A percentile compares a stretch with the other conserved stretches of the same genome.
These are phyloP conservation scores for Leptatherina wallacei DNA, from an alignment of 2,797 vertebrate genomes.

Conservation along the genomic window DNA sequence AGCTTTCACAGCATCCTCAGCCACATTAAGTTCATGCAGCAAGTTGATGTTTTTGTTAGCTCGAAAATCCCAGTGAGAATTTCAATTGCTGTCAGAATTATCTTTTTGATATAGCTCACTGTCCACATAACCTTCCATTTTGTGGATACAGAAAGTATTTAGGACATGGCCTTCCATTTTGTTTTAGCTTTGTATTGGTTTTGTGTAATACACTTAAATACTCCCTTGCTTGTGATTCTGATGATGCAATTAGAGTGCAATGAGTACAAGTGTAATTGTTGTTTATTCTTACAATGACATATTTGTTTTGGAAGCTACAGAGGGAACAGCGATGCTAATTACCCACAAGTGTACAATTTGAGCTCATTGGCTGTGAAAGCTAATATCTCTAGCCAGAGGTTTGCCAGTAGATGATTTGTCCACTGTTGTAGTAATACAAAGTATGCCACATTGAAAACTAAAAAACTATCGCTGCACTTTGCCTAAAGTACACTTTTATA, in stretches of 20 bases:
- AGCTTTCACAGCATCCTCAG: slow-evolving; percentile 46
- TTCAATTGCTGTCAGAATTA: slow-evolving; percentile 35
- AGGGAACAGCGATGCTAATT: slow-evolving; percentile 70
- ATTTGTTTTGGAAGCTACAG: slow-evolving; percentile 76
- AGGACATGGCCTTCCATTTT: slow-evolving; percentile 10
- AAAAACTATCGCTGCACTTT: not conserved
- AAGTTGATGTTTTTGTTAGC: slow-evolving; percentile 44
- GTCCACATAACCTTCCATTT: slow-evolving; percentile 20
- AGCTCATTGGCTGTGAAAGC: slow-evolving; percentile 68
- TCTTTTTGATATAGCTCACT: slow-evolving; percentile 31
- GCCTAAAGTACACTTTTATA: slow-evolving; percentile 7
- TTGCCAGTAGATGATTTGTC: slow-evolving; percentile 60
- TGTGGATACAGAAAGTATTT: slow-evolving; percentile 7
- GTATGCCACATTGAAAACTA: slow-evolving; percentile 26
- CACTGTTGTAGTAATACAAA: slow-evolving; percentile 2
- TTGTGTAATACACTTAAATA: slow-evolving; percentile 42
- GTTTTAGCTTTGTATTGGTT: slow-evolving; percentile 18
- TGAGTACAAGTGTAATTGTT: slow-evolving; percentile 76
- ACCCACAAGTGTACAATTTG: slow-evolving; percentile 73
- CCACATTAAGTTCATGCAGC: slow-evolving; percentile 46
- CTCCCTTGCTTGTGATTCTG: slow-evolving; percentile 46
- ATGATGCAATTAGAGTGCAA: slow-evolving; percentile 78
- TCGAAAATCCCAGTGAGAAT: slow-evolving; percentile 47
- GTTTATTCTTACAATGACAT: slow-evolving; percentile 78
- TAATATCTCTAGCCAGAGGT: slow-evolving; percentile 62